Evolutionary conservation across 2,113 vertebrate species (phyloP).

Genomic region (Peucedramus taeniatus): DNA sequence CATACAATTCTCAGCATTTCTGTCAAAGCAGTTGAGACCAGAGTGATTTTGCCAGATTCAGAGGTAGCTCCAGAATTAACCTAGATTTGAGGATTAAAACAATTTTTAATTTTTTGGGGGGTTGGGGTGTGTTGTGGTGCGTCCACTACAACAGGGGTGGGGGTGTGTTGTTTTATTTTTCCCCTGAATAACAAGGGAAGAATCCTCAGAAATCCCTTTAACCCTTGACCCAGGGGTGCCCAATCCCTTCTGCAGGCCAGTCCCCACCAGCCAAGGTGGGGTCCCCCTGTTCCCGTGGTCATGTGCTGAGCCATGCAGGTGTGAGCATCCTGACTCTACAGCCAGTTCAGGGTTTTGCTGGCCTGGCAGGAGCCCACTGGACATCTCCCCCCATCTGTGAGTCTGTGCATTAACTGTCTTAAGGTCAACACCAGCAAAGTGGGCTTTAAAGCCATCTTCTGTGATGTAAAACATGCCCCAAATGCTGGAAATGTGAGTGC

Average conservation of each 20-base stretch:
- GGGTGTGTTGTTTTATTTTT: background rate
- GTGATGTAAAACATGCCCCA: background rate
- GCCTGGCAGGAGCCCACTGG: background rate
- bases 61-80: background rate
- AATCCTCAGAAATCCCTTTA: background rate
- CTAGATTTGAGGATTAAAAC: background rate
- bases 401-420: background rate
- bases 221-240: background rate
- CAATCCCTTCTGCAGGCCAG: background rate
- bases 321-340: background rate
- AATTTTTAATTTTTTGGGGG: background rate
- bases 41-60: background rate
- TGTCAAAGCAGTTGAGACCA: slow-evolving; percentile 23
- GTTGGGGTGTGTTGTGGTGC: no score
- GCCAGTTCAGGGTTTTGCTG: background rate
- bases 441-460: background rate
- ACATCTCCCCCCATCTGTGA: background rate
- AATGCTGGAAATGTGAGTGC: background rate
- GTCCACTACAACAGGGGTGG: no score
- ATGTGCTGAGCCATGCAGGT: background rate
- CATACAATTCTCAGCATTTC: slow-evolving; percentile 9
- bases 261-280: background rate
- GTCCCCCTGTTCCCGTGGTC: accelerated
- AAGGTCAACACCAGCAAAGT: accelerated
- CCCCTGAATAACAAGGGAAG: background rate